Evolutionary conservation across 2,888 invertebrate genomes (phyloP), one percentile per base, ranked within the genome.

Genomic region (Graphium colonna): DNA sequence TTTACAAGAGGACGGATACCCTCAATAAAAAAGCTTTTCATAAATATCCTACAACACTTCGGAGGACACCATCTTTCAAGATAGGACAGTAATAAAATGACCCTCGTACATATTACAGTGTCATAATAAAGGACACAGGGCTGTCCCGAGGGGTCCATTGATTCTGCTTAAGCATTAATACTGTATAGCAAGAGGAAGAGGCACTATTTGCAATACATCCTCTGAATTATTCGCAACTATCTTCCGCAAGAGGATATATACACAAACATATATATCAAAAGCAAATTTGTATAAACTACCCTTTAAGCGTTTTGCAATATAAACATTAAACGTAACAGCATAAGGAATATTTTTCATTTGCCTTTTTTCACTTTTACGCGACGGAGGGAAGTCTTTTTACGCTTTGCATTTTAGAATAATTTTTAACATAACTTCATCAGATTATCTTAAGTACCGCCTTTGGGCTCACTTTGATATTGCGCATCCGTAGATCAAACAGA

Each of bases 131-230:
- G 77, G 69, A 67, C 68, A 69, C 59, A 45, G 70, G 75, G 73
- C 69, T 68, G 71, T 71, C 84, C 79, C 82, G 39, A 48, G 83
- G 81, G 87, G 77, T 61, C 71, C 82, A 84, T 87, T 79, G 76
- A 79, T 84, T 78, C 77, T 77, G 71, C 70, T 80, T 77, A 77
- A 58, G 73, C 72, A 81, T 85, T 82, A 84, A 85, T 84, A 83
- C 65, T 77, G 65, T 71, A 81, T 74, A 70, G 75, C 65, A 68
- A 69, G 65, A 26, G 43, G 26, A 16, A 15, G 43, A 43, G 2
- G 40, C 54, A 16, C 49, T 44, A 31, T 45, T 49, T 39, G 15
- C 41, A 21, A 50, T 45, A 45, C 40, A 40, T 45, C 15, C 15
- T 18, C 33, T 54, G 40, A 54, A 54, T 49, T 49, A 45, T 54